Conservation (phyloP, 2,797 vertebrate genomes). For the Varecia variegata region DNA sequence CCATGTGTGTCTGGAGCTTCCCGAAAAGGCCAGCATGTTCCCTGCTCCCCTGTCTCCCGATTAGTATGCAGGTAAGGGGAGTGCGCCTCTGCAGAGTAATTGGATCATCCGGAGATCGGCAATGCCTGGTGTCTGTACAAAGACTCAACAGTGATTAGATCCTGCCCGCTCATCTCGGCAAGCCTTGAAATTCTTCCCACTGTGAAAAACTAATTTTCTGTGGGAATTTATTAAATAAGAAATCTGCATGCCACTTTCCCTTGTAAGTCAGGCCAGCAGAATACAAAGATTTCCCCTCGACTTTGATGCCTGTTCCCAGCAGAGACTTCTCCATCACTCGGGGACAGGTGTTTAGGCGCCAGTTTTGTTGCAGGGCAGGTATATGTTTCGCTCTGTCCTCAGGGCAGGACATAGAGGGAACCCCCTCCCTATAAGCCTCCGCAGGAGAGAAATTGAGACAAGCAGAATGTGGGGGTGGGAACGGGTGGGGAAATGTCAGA, state of each 20-base stretch:
- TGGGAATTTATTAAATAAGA: conserved; percentile 91
- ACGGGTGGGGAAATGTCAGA: neutral
- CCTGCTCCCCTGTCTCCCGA: conserved; percentile 78
- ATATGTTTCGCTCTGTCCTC: neutral
- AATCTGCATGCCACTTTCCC: conserved; percentile 89
- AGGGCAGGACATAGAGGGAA: neutral
- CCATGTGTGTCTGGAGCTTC: conserved; percentile 78
- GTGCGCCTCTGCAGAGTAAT: conserved; percentile 87
- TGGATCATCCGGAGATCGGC: conserved; percentile 88
- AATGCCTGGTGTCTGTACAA: conserved; percentile 88
- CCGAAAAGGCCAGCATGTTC: conserved; percentile 80
- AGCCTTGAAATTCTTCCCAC: conserved; percentile 90
- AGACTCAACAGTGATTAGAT: conserved; percentile 89
- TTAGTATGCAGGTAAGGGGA: conserved; percentile 88
- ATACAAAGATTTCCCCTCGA: conserved; percentile 85
- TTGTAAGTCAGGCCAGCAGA: conserved; percentile 82
- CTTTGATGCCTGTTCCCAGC: conserved; percentile 83
- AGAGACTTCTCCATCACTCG: conserved; percentile 71
- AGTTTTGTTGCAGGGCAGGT: neutral
- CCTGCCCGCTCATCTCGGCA: conserved; percentile 86
- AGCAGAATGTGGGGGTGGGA: neutral
- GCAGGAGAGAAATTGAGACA: neutral
- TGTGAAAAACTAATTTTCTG: conserved; percentile 91
- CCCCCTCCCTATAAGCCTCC: neutral
- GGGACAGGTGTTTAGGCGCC: conserved; percentile 33